Evolutionary conservation across 1,140 invertebrate species (phyloP).

Genomic region (Eciton burchellii): DNA sequence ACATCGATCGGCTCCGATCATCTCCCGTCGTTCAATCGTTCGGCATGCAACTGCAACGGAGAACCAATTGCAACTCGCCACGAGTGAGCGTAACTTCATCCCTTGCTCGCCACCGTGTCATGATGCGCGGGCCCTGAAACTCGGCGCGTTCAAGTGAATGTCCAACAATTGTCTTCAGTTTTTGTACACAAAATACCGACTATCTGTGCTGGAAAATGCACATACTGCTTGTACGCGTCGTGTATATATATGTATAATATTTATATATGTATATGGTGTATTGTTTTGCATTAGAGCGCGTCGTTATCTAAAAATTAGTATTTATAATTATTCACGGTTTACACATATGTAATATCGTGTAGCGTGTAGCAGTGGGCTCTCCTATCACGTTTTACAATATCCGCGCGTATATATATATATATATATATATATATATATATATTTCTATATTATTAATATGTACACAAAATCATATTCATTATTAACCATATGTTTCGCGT

Average conservation of each 20-base stretch:
- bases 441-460: constrained; percentile 69
- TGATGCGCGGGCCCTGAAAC: neutral
- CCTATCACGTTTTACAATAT: constrained; percentile 68
- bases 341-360: constrained; percentile 72
- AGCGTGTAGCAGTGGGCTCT: constrained; percentile 64
- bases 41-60: constrained; percentile 20
- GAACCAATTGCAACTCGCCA: neutral
- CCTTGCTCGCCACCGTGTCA: no score
- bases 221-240: constrained; percentile 76
- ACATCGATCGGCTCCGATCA: constrained; percentile 31
- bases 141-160: constrained; percentile 32
- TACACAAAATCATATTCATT: constrained; percentile 67
- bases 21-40: constrained; percentile 16
- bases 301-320: constrained; percentile 75
- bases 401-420: constrained; percentile 43
- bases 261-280: constrained; percentile 76
- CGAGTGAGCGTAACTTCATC: neutral
- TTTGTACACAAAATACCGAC: constrained; percentile 84
- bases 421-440: constrained; percentile 30
- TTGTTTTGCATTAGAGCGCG: constrained; percentile 72
- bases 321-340: constrained; percentile 76
- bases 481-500: constrained; percentile 61
- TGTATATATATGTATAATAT: constrained; percentile 65
- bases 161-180: constrained; percentile 70
- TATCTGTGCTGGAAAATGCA: constrained; percentile 82